phyloP scores from a whole-genome alignment of 92 coral and sea anemone genomes.

The Actinernus sp. region DNA sequence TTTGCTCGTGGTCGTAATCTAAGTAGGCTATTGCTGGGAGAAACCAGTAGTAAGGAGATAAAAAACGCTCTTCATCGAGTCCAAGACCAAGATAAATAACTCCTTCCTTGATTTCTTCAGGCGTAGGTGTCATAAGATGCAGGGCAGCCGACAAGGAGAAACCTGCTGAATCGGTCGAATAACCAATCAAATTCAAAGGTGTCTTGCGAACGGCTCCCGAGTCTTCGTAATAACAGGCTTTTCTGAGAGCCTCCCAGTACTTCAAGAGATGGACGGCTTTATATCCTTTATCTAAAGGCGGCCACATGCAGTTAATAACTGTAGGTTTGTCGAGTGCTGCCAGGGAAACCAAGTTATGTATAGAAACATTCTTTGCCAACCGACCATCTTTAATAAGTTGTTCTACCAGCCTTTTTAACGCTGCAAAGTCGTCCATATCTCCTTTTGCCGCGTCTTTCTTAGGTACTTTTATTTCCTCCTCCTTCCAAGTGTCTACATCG shows the following conservation, averaged over 20 bases:
- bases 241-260: conserved; percentile 43
- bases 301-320: too few relatives aligned
- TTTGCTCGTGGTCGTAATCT: conserved; percentile 45
- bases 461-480: too few relatives aligned
- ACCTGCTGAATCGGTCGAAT: conserved; percentile 59
- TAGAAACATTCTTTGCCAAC: too few relatives aligned
- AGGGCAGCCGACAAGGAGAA: conserved; percentile 59
- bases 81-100: conserved; percentile 30
- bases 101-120: conserved; percentile 24
- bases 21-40: conserved; percentile 28
- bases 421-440: too few relatives aligned
- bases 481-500: too few relatives aligned
- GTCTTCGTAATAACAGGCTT: conserved; percentile 24
- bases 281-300: conserved; percentile 54
- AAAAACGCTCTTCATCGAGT: conserved; percentile 18
- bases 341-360: too few relatives aligned
- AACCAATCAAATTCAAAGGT: conserved; percentile 46
- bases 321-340: too few relatives aligned
- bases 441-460: too few relatives aligned
- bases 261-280: conserved; percentile 26
- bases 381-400: too few relatives aligned
- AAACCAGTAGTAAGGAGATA: conserved; percentile 33
- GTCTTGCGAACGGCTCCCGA: conserved; percentile 25
- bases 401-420: too few relatives aligned
- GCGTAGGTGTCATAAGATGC: conserved; percentile 38